Base-by-base conservation (phyloP, 2,888 invertebrate species). In the Pseudeuparius sepicola region DNA sequence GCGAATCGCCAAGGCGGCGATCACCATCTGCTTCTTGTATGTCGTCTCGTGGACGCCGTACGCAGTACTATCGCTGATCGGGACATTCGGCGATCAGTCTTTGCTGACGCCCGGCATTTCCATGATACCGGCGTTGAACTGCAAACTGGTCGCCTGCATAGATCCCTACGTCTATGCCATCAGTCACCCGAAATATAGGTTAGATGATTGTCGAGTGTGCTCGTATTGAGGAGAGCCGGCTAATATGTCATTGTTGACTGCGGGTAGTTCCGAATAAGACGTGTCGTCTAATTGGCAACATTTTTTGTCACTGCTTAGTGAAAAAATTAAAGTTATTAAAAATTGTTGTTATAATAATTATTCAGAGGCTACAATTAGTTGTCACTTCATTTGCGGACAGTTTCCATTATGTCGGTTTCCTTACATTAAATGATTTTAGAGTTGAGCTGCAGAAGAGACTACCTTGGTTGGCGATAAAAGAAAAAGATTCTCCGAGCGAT, bases 141-240 rank as follows among this genome's bases (percentile, higher is more conserved):
- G 88, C 54, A 92, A 92, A 66, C 66, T 78, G 33, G 89, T 90
- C 0, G 89, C 92, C 1, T 89, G 90, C 60, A 75, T 90, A 53
- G 90, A 92, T 63, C 92, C 92, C 0, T 87, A 88, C 67, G 78
- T 88, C 2, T 89, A 88, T 51, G 88, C 88, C 3, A 86, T 88
- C 47, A 89, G 86, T 55, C 92, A 92, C 70, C 90, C 90, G 4
- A 81, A 73, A 65, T 84, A 83, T 67, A 75, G 87, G 81, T 79
- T 58, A 42, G 9, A 6, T 31, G 9, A 14, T 29, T 13, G 14
- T 14, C 20, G 9, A 20, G 7, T n/a, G n/a, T n/a, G n/a, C n/a
- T n/a, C n/a, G n/a, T n/a, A n/a, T n/a, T n/a, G n/a, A n/a, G n/a
- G n/a, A n/a, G n/a, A n/a, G n/a, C n/a, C n/a, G n/a, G n/a, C n/a